A percentile compares a stretch with the other conserved stretches of the same genome.
These are phyloP conservation scores for Ammodytes dubius DNA, from an alignment of 2,113 vertebrate genomes.

Conservation along the genomic window DNA sequence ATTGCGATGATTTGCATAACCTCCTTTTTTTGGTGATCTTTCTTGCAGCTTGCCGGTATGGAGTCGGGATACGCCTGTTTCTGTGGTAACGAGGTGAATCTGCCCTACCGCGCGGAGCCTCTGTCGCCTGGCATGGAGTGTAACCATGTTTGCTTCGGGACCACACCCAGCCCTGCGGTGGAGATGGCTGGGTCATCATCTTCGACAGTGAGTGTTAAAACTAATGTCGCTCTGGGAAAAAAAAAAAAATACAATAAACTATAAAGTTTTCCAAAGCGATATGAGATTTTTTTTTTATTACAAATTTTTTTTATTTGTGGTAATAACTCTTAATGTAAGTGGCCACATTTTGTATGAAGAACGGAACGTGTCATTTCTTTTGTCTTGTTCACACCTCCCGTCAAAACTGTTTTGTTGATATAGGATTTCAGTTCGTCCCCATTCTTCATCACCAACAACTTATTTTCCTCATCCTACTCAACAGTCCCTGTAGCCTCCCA, in stretches of 20 bases:
- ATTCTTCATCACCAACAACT: background rate
- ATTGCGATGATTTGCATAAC: slow-evolving; percentile 33
- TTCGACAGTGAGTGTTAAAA: slow-evolving; percentile 92
- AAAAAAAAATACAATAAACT: background rate
- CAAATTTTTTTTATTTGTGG: background rate
- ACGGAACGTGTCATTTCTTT: background rate
- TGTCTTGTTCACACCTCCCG: slow-evolving; percentile 14
- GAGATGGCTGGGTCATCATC: slow-evolving; percentile 96
- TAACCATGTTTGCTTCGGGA: slow-evolving; percentile 98
- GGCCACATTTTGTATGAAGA: background rate
- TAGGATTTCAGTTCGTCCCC: background rate
- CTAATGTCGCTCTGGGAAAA: background rate
- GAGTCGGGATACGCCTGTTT: slow-evolving; percentile 98
- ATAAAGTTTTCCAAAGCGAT: background rate
- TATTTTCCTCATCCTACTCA: background rate
- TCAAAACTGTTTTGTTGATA: background rate
- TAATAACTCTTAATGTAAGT: background rate
- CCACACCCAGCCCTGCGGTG: slow-evolving; percentile 95
- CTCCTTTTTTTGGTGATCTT: slow-evolving; percentile 18
- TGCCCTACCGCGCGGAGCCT: slow-evolving; percentile 86
- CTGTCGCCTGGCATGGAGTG: slow-evolving; percentile 91
- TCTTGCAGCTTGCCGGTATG: slow-evolving; percentile 93
- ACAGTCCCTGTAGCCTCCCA: background rate
- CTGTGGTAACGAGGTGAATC: slow-evolving; percentile 95
- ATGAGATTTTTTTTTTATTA: background rate